Evolutionary conservation across 1,140 invertebrate species (phyloP).

Genomic region (Aphaenogaster rudis): DNA sequence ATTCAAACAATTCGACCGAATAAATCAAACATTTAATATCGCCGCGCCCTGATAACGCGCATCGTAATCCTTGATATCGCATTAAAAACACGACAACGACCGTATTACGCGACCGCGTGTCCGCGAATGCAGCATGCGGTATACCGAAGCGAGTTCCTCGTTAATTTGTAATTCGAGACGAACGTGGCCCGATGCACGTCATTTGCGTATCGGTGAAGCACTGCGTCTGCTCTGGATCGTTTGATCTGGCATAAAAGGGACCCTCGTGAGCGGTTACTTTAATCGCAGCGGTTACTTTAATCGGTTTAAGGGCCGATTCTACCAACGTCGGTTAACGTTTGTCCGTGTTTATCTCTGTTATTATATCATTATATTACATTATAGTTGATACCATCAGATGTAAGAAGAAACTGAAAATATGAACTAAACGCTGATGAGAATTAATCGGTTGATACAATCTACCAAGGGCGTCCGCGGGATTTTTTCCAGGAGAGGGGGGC

Average conservation of each 20-base stretch:
- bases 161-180: conserved; percentile 51
- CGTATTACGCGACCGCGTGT: neutral
- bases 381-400: neutral
- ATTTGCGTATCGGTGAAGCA: conserved; percentile 43
- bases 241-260: neutral
- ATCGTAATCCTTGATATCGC: conserved; percentile 19
- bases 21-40: conserved; percentile 57
- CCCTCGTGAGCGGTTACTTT: neutral
- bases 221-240: neutral
- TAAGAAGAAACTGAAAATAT: no score
- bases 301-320: conserved; percentile 27
- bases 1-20: conserved; percentile 46
- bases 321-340: conserved; percentile 4
- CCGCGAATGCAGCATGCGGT: neutral
- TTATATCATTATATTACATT: conserved; percentile 23
- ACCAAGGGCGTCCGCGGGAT: neutral
- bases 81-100: conserved; percentile 27
- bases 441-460: neutral
- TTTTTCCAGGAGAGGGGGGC: no score
- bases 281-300: conserved; percentile 12
- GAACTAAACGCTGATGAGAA: neutral
- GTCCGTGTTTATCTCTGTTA: neutral
- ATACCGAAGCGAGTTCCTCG: neutral
- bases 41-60: conserved; percentile 1
- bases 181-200: neutral